phyloP scores from a whole-genome alignment of 2,113 vertebrate genomes.

The Gymnogyps californianus region DNA sequence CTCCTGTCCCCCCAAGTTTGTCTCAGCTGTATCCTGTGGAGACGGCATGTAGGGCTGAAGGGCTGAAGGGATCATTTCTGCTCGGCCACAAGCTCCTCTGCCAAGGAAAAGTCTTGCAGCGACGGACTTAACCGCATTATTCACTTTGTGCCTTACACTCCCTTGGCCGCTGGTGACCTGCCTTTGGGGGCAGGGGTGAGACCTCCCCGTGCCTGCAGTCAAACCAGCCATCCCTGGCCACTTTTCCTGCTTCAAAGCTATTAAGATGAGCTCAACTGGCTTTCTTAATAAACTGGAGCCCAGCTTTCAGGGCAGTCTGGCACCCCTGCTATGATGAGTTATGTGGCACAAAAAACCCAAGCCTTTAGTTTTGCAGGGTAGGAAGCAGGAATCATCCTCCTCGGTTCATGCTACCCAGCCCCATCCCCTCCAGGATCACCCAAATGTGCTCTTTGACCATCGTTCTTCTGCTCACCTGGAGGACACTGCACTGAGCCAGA shows the following conservation, averaged over 20 bases:
- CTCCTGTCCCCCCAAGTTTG: background rate
- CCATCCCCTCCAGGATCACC: background rate
- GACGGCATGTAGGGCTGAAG: background rate
- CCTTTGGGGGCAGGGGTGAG: background rate
- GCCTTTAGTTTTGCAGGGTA: background rate
- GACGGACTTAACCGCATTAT: background rate
- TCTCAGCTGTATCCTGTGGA: background rate
- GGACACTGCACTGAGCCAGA: background rate
- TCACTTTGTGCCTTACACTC: background rate
- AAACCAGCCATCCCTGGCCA: background rate
- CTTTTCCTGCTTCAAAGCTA: background rate
- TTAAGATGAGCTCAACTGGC: background rate
- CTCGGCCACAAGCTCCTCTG: background rate
- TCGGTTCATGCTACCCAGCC: background rate
- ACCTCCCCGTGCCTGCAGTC: background rate
- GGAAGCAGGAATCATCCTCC: background rate
- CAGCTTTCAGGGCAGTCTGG: background rate
- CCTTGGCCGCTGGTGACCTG: background rate
- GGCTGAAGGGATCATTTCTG: background rate
- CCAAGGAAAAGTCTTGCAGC: background rate
- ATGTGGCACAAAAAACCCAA: background rate
- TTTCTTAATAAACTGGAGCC: background rate
- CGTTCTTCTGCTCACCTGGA: background rate
- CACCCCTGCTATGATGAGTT: background rate
- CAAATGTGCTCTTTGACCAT: background rate